Percentiles rank a stretch among this genome's conserved stretches.
These are phyloP conservation scores for Cancer borealis DNA, from an alignment of 2,888 invertebrate genomes.

Conservation along the genomic window DNA sequence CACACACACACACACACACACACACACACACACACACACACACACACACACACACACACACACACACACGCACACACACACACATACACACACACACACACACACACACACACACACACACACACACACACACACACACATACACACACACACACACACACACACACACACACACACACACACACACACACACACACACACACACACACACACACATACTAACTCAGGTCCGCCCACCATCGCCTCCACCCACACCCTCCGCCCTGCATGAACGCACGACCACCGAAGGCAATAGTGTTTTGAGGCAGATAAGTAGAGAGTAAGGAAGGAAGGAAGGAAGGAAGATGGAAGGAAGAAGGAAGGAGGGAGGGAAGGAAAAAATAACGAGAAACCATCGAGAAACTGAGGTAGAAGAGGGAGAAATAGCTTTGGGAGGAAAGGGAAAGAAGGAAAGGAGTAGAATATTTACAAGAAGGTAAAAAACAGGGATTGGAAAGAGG, in stretches of 20 bases:
- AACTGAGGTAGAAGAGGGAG: not conserved
- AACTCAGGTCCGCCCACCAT: not conserved
- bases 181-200: too few relatives aligned
- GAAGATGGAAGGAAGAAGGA: too few relatives aligned
- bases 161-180: not conserved
- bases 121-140: too few relatives aligned
- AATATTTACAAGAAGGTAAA: not conserved
- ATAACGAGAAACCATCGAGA: too few relatives aligned
- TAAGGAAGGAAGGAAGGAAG: not conserved
- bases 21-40: constrained; percentile 3
- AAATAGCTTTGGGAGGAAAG: not conserved
- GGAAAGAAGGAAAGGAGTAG: not conserved
- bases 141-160: constrained; percentile 30
- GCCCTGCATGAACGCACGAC: constrained; percentile 18
- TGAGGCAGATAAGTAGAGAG: not conserved
- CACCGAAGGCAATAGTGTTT: not conserved
- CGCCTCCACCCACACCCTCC: not conserved
- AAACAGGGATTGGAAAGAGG: not conserved
- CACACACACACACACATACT: not conserved
- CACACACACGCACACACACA: too few relatives aligned
- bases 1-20: constrained; percentile 25
- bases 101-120: too few relatives aligned
- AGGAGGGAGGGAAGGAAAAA: too few relatives aligned
- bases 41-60: not conserved
- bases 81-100: not conserved